A percentile compares a stretch with the other conserved stretches of the same genome.
phyloP scores from a whole-genome alignment of 2,888 invertebrate species.

The Netelia melanura region DNA sequence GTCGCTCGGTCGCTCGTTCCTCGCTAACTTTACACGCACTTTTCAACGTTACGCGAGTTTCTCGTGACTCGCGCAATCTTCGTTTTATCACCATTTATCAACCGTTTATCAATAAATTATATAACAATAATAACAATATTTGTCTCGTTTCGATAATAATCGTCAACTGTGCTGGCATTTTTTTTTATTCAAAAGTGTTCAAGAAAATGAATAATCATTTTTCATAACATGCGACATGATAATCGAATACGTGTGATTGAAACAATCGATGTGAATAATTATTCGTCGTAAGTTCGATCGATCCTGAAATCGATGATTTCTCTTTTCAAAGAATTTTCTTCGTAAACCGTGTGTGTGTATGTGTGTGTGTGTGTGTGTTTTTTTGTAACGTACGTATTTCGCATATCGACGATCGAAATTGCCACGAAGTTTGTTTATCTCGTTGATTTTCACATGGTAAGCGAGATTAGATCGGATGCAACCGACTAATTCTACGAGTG shows the following conservation, averaged over 20 bases:
- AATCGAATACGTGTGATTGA: conserved; percentile 36
- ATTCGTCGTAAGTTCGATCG: not conserved
- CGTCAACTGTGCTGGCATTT: conserved; percentile 3
- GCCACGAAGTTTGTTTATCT: not conserved
- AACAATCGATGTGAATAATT: conserved; percentile 41
- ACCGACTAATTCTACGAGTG: conserved; percentile 51
- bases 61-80: not conserved
- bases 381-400: not conserved
- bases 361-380: conserved; percentile 11
- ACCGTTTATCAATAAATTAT: conserved; percentile 6
- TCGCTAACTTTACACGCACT: conserved; percentile 2
- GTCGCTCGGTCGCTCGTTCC: conserved; percentile 58
- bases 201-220: conserved; percentile 17
- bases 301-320: conserved; percentile 16
- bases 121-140: not conserved
- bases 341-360: conserved; percentile 35
- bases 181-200: conserved; percentile 47
- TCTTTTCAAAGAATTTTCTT: not conserved
- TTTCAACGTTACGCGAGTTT: not conserved
- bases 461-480: conserved; percentile 39
- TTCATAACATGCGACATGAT: conserved; percentile 33
- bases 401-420: not conserved
- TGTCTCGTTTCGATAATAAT: not conserved
- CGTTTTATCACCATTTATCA: not conserved
- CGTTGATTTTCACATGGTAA: not conserved